Percentiles rank a stretch among this genome's conserved stretches.
These are phyloP conservation scores for Barypeithes pellucidus DNA, from an alignment of 2,888 invertebrate genomes.

Conservation along the genomic window DNA sequence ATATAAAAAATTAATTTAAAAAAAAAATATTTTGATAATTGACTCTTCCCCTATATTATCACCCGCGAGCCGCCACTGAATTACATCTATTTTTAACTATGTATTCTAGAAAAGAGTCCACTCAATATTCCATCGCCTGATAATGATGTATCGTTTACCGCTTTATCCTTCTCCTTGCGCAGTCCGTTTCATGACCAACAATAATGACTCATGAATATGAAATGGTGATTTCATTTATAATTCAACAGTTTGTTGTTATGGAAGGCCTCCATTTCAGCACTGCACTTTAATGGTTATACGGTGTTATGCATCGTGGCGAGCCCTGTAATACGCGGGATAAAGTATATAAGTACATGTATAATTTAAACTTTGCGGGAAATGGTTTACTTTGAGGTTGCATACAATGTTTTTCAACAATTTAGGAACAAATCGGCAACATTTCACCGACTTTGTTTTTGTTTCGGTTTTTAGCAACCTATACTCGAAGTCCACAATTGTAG, in stretches of 20 bases:
- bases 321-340: not conserved
- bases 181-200: slow-evolving; percentile 43
- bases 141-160: not conserved
- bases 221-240: slow-evolving; percentile 48
- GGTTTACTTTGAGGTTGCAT: not conserved
- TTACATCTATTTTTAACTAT: too few relatives aligned
- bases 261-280: not conserved
- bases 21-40: too few relatives aligned
- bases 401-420: too few relatives aligned
- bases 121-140: slow-evolving; percentile 1
- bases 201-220: slow-evolving; percentile 54
- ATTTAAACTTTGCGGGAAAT: not conserved
- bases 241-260: slow-evolving; percentile 33
- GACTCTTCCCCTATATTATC: too few relatives aligned
- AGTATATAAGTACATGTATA: not conserved
- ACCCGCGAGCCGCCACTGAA: too few relatives aligned
- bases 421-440: too few relatives aligned
- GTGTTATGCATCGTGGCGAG: not conserved
- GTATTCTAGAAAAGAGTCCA: not conserved
- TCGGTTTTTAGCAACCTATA: too few relatives aligned
- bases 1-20: too few relatives aligned
- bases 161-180: not conserved
- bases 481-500: too few relatives aligned
- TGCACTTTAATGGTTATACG: slow-evolving; percentile 3
- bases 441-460: too few relatives aligned